Evolutionary conservation across 1,140 invertebrate species (phyloP).

Genomic region (Cryptotermes secundus): DNA sequence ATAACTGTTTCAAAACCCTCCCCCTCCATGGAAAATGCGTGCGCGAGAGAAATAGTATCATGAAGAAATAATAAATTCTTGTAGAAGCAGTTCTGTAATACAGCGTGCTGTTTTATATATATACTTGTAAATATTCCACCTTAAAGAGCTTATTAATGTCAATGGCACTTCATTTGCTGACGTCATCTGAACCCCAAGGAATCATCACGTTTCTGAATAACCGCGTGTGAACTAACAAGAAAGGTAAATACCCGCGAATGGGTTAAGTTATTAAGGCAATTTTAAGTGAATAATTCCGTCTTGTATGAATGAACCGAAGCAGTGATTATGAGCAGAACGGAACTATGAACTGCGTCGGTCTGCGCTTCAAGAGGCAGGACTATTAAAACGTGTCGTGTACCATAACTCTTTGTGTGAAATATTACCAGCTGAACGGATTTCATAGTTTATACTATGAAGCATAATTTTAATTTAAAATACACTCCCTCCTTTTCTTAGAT

Average conservation of each 20-base stretch:
- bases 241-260: not conserved
- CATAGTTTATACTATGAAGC: too few species aligned
- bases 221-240: not conserved
- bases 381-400: too few species aligned
- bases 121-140: not conserved
- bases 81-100: not conserved
- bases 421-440: too few species aligned
- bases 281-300: not conserved
- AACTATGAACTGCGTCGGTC: too few species aligned
- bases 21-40: not conserved
- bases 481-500: too few species aligned
- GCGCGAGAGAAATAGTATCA: not conserved
- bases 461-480: too few species aligned
- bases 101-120: conserved; percentile 2
- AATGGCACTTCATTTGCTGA: not conserved
- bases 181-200: not conserved
- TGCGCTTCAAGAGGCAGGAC: too few species aligned
- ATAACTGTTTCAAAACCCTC: conserved; percentile 11
- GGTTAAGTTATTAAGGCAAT: not conserved
- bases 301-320: not conserved
- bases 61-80: not conserved
- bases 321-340: too few species aligned
- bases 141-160: not conserved
- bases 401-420: too few species aligned
- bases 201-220: not conserved